phyloP scores from a whole-genome alignment of 2,113 vertebrate species.

The Chionodraco myersi region DNA sequence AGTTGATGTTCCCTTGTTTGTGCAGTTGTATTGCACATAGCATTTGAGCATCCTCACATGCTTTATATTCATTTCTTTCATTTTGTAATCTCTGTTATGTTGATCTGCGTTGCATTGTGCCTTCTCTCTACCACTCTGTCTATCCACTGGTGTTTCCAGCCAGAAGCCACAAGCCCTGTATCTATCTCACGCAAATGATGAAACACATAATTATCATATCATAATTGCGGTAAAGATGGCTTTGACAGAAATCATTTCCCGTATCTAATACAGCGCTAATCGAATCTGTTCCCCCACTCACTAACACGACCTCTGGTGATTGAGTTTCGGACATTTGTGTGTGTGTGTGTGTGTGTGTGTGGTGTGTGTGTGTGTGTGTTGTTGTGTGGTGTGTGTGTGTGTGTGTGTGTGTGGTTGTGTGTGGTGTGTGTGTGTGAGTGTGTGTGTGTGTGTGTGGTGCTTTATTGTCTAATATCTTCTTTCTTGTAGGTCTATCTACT shows the following conservation, averaged over 20 bases:
- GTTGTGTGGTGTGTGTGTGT: constrained; percentile 35
- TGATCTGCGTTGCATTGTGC: constrained; percentile 58
- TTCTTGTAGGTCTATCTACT: neutral
- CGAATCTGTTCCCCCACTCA: constrained; percentile 98
- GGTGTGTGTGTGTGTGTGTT: constrained; percentile 36
- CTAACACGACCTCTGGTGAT: constrained; percentile 98
- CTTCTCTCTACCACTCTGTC: constrained; percentile 82
- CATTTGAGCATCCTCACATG: neutral
- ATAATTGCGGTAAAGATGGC: constrained; percentile 99
- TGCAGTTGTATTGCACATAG: neutral
- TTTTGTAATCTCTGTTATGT: constrained; percentile 12
- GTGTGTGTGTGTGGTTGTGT: constrained; percentile 43
- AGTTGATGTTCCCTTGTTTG: neutral
- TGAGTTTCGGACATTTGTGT: constrained; percentile 94
- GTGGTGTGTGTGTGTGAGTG: constrained; percentile 39
- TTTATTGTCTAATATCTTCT: constrained; percentile 10
- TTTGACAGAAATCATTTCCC: constrained; percentile 99
- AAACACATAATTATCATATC: constrained; percentile 99
- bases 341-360: constrained; percentile 44
- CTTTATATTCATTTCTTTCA: constrained; percentile 5
- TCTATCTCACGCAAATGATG: constrained; percentile 98
- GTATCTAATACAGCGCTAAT: constrained; percentile 99
- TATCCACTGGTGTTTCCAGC: constrained; percentile 70
- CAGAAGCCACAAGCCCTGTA: constrained; percentile 92
- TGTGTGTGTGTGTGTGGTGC: constrained; percentile 38